Conservation (phyloP, 2,113 vertebrate genomes). For the Antigone vipio region DNA sequence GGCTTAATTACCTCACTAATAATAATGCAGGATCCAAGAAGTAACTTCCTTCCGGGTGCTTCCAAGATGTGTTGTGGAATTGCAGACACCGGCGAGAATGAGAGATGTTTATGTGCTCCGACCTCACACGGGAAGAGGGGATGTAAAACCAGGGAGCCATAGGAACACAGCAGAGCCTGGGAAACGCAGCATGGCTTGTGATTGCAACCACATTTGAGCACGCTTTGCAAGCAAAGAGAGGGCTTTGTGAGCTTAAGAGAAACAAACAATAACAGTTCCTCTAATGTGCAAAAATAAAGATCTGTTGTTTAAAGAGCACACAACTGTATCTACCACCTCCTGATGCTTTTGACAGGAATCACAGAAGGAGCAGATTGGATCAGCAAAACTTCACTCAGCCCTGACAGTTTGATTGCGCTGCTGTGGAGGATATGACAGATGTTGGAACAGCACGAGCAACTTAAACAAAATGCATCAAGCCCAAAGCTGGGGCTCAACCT, state of each 20-base stretch:
- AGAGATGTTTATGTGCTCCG: neutral
- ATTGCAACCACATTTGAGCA: neutral
- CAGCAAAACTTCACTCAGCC: constrained; percentile 54
- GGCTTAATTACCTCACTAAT: constrained; percentile 27
- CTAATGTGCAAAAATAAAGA: constrained; percentile 21
- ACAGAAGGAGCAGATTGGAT: constrained; percentile 43
- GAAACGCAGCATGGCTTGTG: neutral
- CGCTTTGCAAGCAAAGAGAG: neutral
- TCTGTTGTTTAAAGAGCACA: constrained; percentile 44
- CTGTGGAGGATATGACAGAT: constrained; percentile 56
- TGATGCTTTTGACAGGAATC: constrained; percentile 43
- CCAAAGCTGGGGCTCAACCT: neutral
- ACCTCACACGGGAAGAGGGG: neutral
- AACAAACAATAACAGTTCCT: constrained; percentile 16
- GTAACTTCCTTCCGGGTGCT: neutral
- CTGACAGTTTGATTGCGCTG: constrained; percentile 57
- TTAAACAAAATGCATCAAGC: constrained; percentile 26
- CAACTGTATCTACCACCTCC: constrained; percentile 53
- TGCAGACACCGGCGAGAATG: neutral
- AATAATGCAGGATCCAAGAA: neutral
- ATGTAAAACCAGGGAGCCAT: neutral
- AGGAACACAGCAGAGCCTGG: neutral
- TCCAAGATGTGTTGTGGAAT: neutral
- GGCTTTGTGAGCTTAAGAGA: neutral
- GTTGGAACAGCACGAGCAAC: constrained; percentile 26